Evolutionary conservation across 2,888 invertebrate genomes (phyloP), one percentile per base, ranked within the genome.

Genomic region (Anthophora plumipes): DNA sequence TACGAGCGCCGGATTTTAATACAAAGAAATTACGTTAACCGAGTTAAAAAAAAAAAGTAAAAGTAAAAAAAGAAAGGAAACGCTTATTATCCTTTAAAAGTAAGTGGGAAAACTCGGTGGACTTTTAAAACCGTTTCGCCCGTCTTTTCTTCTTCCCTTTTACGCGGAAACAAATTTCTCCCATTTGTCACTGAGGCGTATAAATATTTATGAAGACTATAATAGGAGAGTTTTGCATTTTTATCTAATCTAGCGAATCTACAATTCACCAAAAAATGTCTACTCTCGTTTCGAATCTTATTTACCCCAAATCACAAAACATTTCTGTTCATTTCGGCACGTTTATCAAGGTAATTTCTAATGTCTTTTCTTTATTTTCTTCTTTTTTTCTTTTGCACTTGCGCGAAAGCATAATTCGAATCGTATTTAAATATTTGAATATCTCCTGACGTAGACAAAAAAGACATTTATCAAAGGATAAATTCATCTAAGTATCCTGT

Each of bases 1-100:
- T 25, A 50, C 37, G 68, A 69, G 48, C 37, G 17, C 22, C 43
- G 14, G 48, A 37, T 46, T 43, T 72, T 61, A 71, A 72, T 50
- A 50, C 37, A 39, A 41, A 50, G 43, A 67, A 78, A 63, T 67
- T 61, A 68, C 50, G 12, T 68, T 61, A 66, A 67, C 41, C 55
- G 66, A 68, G 22, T 48, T 37, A 9, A 22, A 39, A 14, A 20
- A 57, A 60, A 7, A 20, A 31, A 31, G 31, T 3, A 31, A 4
- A 31, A 9, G n/a, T 25, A 11, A 20, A 57, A 60, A 7, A 20
- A 41, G 41, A 41, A 41, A 46, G n/a, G 12, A 37, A 37, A 41
- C 46, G 31, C 20, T 52, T 70, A 54, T 55, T 55, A 63, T 50
- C 48, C 4, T 22, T 31, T 41, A 7, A 55, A 41, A 41, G 2